Evolutionary conservation across 2,888 invertebrate species (phyloP), one percentile per base, ranked within the genome.

Genomic region (Plebejus melissa): DNA sequence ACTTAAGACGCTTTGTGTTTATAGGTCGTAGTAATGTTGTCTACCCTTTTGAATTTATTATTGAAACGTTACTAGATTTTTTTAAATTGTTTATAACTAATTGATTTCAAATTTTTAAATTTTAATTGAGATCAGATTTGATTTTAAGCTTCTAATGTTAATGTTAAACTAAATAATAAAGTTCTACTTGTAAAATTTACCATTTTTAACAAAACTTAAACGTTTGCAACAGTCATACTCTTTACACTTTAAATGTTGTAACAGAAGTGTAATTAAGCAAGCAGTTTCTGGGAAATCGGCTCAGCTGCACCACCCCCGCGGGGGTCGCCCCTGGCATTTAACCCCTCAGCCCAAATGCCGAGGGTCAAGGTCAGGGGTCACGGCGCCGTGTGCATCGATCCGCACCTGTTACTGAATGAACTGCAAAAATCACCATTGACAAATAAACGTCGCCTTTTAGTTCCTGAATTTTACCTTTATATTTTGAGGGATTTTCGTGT

Each of bases 311-410:
- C 13, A 4, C 32, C 65, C 65, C 32, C 32, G 75, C 57, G 77
- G 80, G 79, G 77, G 70, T 38, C 76, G 79, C 78, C 79, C 76
- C 76, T 77, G 79, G 74, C 79, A 79, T 80, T 79, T 22, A 22
- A 22, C 22, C 22, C 22, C 22, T 22, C 22, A 22, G 22, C 22
- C 22, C 78, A 77, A 78, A 78, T 77, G 79, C 77, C 76, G 74
- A 54, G 38, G 79, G 79, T 74, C 77, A 74, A 70, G 79, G 79
- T 79, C 80, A 76, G 54, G 71, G 80, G 78, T 79, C 80, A 77
- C 74, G 80, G 80, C 80, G 80, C 81, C 85, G 77, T 75, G 76
- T 69, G 71, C 28, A 75, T 75, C 57, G 78, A 78, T 78, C 76
- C 58, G 71, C 57, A 72, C 70, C 75, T 76, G 74, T 76, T 76